Percentiles rank a stretch among this genome's conserved stretches.
Evolutionary conservation across 2,888 invertebrate genomes (phyloP).

Genomic region (Sphaeridia pumilis): DNA sequence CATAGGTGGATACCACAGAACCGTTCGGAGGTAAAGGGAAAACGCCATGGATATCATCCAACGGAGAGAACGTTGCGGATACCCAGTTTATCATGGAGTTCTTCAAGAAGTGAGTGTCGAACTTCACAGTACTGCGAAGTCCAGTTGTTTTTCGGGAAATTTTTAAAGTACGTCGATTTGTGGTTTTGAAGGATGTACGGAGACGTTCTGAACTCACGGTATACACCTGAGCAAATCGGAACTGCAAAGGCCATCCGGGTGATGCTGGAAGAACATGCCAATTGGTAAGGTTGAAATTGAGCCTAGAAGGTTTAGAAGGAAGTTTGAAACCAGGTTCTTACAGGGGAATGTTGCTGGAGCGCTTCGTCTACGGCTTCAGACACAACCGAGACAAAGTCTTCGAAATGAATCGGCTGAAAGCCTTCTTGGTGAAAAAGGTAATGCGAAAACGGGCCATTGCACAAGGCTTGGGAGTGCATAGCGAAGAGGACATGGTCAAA

Average conservation of each 20-base stretch:
- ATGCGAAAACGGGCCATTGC: conserved; percentile 9
- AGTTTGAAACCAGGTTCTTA: neutral
- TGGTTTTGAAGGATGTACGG: neutral
- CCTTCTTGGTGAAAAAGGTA: neutral
- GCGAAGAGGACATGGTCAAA: conserved; percentile 20
- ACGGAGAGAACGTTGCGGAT: conserved; percentile 24
- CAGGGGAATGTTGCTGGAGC: conserved; percentile 22
- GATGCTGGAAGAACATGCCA: conserved; percentile 40
- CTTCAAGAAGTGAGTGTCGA: conserved; percentile 21
- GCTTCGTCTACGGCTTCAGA: conserved; percentile 14
- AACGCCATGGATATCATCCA: conserved; percentile 26
- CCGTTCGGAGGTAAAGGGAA: conserved; percentile 26
- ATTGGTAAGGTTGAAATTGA: conserved; percentile 37
- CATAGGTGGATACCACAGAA: conserved; percentile 14
- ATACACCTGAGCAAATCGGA: conserved; percentile 35
- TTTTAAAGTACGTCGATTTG: neutral
- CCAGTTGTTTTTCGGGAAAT: neutral
- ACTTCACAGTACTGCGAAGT: neutral
- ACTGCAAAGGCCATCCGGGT: conserved; percentile 39
- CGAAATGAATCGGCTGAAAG: neutral
- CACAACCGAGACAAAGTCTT: neutral
- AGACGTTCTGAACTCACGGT: neutral
- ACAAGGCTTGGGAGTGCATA: conserved; percentile 30
- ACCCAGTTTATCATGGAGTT: conserved; percentile 25
- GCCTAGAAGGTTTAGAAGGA: neutral